Evolutionary conservation across 2,113 vertebrate genomes (phyloP).

Genomic region (Martes martes): DNA sequence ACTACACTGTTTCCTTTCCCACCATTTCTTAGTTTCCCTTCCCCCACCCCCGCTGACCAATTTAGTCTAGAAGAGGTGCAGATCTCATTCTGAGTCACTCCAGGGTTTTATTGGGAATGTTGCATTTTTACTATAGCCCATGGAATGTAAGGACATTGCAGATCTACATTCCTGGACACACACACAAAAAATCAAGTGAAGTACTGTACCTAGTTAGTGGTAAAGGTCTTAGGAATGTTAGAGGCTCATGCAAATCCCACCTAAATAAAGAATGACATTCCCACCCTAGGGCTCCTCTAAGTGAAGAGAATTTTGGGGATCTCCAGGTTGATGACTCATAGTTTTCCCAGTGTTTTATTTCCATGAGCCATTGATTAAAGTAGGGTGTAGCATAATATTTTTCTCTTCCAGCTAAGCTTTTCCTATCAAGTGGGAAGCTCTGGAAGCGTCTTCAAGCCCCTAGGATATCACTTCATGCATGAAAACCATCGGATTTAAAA

Average conservation of each 20-base stretch:
- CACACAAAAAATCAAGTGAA: not conserved
- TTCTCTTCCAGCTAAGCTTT: constrained; percentile 22
- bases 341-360: constrained; percentile 43
- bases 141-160: not conserved
- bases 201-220: not conserved
- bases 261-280: not conserved
- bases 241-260: not conserved
- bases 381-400: not conserved
- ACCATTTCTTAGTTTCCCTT: not conserved
- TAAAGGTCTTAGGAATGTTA: constrained; percentile 27
- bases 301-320: constrained; percentile 44
- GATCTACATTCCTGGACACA: not conserved
- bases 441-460: not conserved
- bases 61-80: not conserved
- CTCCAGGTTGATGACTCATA: constrained; percentile 42
- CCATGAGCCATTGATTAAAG: constrained; percentile 41
- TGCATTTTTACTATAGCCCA: not conserved
- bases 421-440: not conserved
- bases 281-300: not conserved
- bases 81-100: constrained; percentile 55
- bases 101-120: not conserved
- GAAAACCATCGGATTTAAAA: constrained; percentile 33
- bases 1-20: not conserved
- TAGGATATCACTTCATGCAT: not conserved
- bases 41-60: not conserved